phyloP scores from a whole-genome alignment of 2,113 vertebrate species.

The Anser cygnoides region DNA sequence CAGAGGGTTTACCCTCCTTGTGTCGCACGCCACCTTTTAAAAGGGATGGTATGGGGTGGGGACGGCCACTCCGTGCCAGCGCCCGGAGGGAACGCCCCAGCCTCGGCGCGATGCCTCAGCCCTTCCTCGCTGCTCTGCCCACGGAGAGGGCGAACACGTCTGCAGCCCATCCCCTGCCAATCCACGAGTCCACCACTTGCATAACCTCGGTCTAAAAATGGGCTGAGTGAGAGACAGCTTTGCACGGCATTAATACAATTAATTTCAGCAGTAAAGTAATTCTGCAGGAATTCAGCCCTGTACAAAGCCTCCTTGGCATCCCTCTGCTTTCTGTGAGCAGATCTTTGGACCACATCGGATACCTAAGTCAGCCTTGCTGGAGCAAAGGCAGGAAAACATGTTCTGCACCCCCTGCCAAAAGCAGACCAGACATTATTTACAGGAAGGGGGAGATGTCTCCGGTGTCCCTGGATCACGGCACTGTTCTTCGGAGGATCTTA shows the following conservation, averaged over 20 bases:
- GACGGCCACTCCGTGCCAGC: neutral
- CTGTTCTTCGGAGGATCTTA: neutral
- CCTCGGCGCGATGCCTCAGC: neutral
- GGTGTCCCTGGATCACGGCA: neutral
- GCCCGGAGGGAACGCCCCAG: neutral
- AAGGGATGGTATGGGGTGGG: neutral
- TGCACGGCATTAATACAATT: neutral
- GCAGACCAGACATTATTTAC: neutral
- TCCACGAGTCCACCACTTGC: neutral
- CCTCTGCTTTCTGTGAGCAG: neutral
- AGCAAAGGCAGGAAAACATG: neutral
- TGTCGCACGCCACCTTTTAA: neutral
- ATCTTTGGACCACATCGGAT: neutral
- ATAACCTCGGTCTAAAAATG: neutral
- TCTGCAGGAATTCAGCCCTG: neutral
- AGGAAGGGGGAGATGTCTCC: rapidly evolving
- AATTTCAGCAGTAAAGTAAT: neutral
- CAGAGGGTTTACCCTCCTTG: neutral
- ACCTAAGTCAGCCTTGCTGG: neutral
- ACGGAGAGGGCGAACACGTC: neutral
- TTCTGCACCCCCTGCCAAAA: neutral
- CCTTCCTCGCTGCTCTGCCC: neutral
- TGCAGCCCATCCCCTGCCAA: neutral
- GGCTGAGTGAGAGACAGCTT: neutral
- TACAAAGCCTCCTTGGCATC: neutral